Evolutionary conservation across 2,888 invertebrate genomes (phyloP), one percentile per base, ranked within the genome.

Genomic region (Caenorhabditis plicata): DNA sequence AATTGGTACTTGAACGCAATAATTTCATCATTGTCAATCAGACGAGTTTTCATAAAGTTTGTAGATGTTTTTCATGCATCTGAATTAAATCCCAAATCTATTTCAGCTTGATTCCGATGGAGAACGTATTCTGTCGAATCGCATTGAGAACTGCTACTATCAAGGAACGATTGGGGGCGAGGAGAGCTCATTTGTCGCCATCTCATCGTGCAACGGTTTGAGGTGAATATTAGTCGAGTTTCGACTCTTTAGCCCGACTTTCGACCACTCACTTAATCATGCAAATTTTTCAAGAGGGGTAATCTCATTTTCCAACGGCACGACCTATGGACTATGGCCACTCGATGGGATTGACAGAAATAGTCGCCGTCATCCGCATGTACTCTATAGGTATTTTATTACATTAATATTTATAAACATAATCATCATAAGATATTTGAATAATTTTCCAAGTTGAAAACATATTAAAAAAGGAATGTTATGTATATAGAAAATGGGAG

Each of bases 181-280:
- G 84, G 92, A 93, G 7, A 92, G 92, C 69, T 93, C 94, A 20
- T 90, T 90, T 68, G 95, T 94, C 22, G 94, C 95, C 74, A 90
- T 96, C 85, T 92, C 93, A 84, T 96, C 95, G 47, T 96, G 96
- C 85, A 92, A 92, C 84, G 96, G 96, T 46, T 90, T 96, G 77
- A 91, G 83, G 85, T 84, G 69, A 32, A 15, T 32, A 33, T 15
- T 33, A 33, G 33, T 5, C 4, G 13, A 33, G 4, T 5, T 33
- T 33, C 13, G n/a, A 33, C 4, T 33, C n/a, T n/a, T n/a, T n/a
- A n/a, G n/a, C n/a, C 33, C 13, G 17, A 4, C n/a, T 17, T 33
- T 35, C 7, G 7, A 13, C 17, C 35, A 17, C 5, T 33, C 17
- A 33, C n/a, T n/a, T 15, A 23, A 39, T n/a, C 7, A 5, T 20